phyloP scores from a whole-genome alignment of 2,797 vertebrate species.

The Spea hammondii region DNA sequence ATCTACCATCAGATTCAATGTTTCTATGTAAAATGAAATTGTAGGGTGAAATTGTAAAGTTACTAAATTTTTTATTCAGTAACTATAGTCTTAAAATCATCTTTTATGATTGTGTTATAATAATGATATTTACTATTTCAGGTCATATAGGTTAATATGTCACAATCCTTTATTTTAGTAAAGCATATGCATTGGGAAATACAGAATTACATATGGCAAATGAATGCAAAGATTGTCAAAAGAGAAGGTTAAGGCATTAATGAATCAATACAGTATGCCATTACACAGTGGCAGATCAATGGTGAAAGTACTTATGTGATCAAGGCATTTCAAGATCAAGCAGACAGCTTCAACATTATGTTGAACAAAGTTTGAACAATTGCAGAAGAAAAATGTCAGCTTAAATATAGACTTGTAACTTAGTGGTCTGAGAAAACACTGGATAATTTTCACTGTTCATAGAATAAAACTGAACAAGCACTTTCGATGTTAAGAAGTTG shows the following conservation, averaged over 20 bases:
- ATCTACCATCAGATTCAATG: too few species aligned
- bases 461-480: conserved; percentile 3
- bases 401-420: conserved; percentile 31
- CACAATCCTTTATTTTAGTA: conserved; percentile 1
- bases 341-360: conserved; percentile 33
- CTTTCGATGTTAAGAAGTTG: too few species aligned
- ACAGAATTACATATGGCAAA: conserved; percentile 27
- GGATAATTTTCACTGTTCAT: conserved; percentile 15
- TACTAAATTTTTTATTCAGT: too few species aligned
- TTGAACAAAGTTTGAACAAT: conserved; percentile 42
- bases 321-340: conserved; percentile 44
- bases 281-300: conserved; percentile 44
- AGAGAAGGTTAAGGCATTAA: conserved; percentile 44
- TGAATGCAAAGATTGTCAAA: conserved; percentile 34
- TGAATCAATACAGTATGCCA: conserved; percentile 37
- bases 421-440: conserved; percentile 19
- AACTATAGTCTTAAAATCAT: too few species aligned
- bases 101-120: not conserved
- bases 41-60: too few species aligned
- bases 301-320: conserved; percentile 46
- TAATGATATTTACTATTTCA: not conserved
- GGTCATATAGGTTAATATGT: not conserved
- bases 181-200: not conserved
- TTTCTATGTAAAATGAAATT: too few species aligned
- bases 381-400: conserved; percentile 34